Percentiles rank a stretch among this genome's conserved stretches.
Conservation (phyloP, 2,888 invertebrate species). For the Nomada flava region DNA sequence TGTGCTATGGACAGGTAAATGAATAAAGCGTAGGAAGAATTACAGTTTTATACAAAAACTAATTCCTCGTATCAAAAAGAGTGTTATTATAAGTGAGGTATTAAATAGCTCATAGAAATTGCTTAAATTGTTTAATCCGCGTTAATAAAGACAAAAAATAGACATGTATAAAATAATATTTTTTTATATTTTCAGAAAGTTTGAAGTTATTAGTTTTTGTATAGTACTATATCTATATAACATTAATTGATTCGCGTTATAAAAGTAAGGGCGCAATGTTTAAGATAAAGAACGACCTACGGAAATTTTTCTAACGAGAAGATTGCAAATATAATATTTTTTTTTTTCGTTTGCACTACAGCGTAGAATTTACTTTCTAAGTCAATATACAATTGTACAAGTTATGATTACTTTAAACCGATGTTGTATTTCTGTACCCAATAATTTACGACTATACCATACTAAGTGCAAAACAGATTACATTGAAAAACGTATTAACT, state of each 20-base stretch:
- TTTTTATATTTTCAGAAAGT: conserved; percentile 19
- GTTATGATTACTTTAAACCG: conserved; percentile 45
- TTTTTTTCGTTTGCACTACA: neutral
- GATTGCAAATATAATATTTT: conserved; percentile 22
- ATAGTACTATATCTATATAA: conserved; percentile 33
- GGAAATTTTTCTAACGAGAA: conserved; percentile 22
- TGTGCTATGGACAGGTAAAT: conserved; percentile 80
- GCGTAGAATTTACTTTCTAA: conserved; percentile 45
- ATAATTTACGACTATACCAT: conserved; percentile 47
- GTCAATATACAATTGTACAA: conserved; percentile 57
- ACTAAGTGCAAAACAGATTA: conserved; percentile 53
- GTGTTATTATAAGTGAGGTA: conserved; percentile 33
- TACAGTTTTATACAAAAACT: conserved; percentile 57
- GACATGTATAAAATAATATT: conserved; percentile 27
- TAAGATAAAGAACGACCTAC: conserved; percentile 26
- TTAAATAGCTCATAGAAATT: conserved; percentile 27
- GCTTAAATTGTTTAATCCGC: conserved; percentile 6
- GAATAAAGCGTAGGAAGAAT: conserved; percentile 70
- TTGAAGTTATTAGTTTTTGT: conserved; percentile 46
- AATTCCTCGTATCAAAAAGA: conserved; percentile 48
- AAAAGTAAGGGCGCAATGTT: conserved; percentile 36
- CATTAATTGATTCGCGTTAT: conserved; percentile 21
- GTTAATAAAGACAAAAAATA: conserved; percentile 43
- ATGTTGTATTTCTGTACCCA: conserved; percentile 38
- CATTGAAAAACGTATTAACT: conserved; percentile 34